Evolutionary conservation across 92 coral and sea anemone species (phyloP), one percentile per base, ranked within the genome.

Genomic region (Bergia sp.): DNA sequence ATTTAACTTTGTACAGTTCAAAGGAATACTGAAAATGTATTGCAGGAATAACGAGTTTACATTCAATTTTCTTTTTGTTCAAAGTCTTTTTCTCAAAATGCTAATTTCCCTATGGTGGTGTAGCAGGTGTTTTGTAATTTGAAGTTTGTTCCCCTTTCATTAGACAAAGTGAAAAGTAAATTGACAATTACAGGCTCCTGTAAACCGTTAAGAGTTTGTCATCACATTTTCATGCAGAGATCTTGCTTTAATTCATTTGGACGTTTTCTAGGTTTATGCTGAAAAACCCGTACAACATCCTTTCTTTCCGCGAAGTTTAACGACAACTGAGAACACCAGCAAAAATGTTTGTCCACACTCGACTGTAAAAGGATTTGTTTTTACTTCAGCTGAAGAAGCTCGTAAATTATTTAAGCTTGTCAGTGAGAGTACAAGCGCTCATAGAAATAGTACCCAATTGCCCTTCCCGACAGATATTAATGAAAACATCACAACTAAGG

Each of bases 51-150:
- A 44, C 47, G 41, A 64, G 11, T 37, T 41, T 82, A 4, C 20
- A 8, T 45, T 84, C 55, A 41, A 65, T n/a, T 18, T 39, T 50
- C 41, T 7, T 36, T 15, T 79, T 18, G 40, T 65, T 37, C 39
- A 23, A 50, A n/a, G 15, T 2, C 18, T 44, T 43, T 84, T 12
- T 84, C 45, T 72, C 41, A 84, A 84, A 84, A 84, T 84, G 87
- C 87, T 84, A 84, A 84, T 84, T 84, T 69, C 42, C 61, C 23
- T 12, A 41, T 65, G 36, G 71, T 5, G 29, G 58, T 18, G 21
- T 69, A 13, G 66, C 87, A 84, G 87, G 87, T 84, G 87, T 47
- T 10, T 49, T 53, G 61, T 82, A 64, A 44, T 45, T 69, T 71
- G 47, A 84, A 72, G 79, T 69, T 82, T 79, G 61, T 36, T 84